phyloP scores from a whole-genome alignment of 2,797 vertebrate genomes.

The Kryptopterus vitreolus region DNA sequence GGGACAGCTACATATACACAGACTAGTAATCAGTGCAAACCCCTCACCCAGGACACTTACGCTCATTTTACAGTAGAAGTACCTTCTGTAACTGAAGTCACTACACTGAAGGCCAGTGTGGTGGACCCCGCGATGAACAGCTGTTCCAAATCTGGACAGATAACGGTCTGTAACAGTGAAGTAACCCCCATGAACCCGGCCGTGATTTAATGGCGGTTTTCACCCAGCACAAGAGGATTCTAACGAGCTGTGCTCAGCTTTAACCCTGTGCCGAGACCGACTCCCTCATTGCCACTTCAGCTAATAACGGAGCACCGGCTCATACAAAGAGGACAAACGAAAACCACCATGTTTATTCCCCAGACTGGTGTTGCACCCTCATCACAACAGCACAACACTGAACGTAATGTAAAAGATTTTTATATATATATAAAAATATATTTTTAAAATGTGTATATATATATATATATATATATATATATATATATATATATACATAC shows the following conservation, averaged over 20 bases:
- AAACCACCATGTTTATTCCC: not conserved
- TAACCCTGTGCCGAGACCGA: not conserved
- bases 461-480: no score
- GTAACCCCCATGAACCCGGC: not conserved
- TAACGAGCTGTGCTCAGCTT: conserved; percentile 1
- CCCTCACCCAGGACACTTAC: not conserved
- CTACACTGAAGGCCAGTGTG: not conserved
- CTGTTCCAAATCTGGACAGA: conserved; percentile 17
- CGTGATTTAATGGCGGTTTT: conserved; percentile 7
- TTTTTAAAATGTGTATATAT: no score
- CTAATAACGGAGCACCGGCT: conserved; percentile 5
- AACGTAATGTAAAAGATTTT: not conserved
- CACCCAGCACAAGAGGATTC: not conserved
- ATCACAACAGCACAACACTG: conserved; percentile 3
- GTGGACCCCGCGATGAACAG: not conserved
- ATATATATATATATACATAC: no score
- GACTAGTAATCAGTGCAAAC: not conserved
- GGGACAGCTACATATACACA: not conserved
- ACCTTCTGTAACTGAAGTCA: not conserved
- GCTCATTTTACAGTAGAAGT: not conserved
- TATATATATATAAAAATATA: not conserved
- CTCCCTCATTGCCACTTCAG: not conserved
- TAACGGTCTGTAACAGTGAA: not conserved
- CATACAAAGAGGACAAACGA: not conserved
- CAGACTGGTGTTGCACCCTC: not conserved